Evolutionary conservation across 2,113 vertebrate species (phyloP).

Genomic region (Neopipo cinnamomea): DNA sequence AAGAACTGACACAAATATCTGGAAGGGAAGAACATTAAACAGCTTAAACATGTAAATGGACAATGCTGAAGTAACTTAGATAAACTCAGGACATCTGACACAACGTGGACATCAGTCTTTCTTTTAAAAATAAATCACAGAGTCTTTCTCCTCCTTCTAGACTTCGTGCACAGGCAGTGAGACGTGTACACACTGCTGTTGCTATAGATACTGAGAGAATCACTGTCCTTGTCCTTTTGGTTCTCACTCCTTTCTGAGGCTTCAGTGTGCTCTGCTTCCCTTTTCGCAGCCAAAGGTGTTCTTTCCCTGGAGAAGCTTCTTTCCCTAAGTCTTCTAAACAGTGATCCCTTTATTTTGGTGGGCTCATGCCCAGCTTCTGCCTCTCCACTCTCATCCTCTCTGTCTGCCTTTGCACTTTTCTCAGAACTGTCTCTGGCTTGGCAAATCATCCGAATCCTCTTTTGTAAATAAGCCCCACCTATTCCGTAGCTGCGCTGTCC

Average conservation of each 20-base stretch:
- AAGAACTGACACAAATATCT: conserved; percentile 45
- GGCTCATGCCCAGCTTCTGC: conserved; percentile 64
- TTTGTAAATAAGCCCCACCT: conserved; percentile 92
- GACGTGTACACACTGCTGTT: conserved; percentile 67
- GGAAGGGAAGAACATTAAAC: conserved; percentile 34
- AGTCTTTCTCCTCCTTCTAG: conserved; percentile 79
- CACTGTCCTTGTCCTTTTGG: conserved; percentile 68
- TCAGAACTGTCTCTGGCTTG: conserved; percentile 69
- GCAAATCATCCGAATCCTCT: conserved; percentile 84
- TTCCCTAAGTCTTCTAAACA: conserved; percentile 81
- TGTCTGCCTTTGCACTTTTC: conserved; percentile 36
- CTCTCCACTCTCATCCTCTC: conserved; percentile 63
- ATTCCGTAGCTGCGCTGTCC: conserved; percentile 88
- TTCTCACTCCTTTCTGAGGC: conserved; percentile 50
- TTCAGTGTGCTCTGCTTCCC: conserved; percentile 55
- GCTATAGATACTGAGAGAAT: conserved; percentile 68
- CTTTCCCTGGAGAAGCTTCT: conserved; percentile 85
- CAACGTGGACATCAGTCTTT: background rate
- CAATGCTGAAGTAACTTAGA: conserved; percentile 37
- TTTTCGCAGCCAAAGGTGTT: conserved; percentile 46
- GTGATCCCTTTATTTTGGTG: conserved; percentile 69
- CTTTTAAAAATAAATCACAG: conserved; percentile 53
- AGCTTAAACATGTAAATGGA: conserved; percentile 6
- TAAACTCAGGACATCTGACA: background rate
- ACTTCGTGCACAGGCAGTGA: conserved; percentile 69